Conservation (phyloP, 2,888 invertebrate species). For the Clusia tigrina region DNA sequence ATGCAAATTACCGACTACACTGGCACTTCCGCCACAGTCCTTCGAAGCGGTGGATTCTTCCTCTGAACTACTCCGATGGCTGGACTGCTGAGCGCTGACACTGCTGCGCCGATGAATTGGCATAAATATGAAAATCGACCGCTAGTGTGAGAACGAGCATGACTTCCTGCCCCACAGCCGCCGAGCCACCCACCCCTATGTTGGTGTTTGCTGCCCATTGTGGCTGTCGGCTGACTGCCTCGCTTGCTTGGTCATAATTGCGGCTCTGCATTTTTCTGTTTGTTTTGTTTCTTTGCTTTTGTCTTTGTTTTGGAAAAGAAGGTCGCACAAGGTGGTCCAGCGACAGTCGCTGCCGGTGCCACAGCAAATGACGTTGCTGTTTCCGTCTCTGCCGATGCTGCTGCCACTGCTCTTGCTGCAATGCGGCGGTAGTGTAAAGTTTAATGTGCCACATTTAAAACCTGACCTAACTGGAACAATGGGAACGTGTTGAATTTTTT, state of each 20-base stretch:
- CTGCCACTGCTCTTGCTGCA: constrained; percentile 28
- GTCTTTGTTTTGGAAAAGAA: constrained; percentile 42
- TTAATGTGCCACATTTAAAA: constrained; percentile 56
- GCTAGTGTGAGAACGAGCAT: background rate
- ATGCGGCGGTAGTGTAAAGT: constrained; percentile 20
- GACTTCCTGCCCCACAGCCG: too few relatives aligned
- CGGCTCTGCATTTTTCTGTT: background rate
- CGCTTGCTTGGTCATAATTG: background rate
- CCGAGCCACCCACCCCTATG: too few relatives aligned
- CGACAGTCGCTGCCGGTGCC: constrained; percentile 25
- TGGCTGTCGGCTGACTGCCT: background rate
- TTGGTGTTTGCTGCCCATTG: background rate
- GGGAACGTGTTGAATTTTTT: constrained; percentile 30
- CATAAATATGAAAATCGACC: background rate
- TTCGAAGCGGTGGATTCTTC: too few relatives aligned
- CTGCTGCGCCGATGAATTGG: background rate
- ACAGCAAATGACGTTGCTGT: too few relatives aligned
- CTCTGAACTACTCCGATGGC: too few relatives aligned
- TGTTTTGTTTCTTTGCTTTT: background rate
- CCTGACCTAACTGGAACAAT: constrained; percentile 43
- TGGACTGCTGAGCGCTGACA: too few relatives aligned
- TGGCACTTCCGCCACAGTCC: too few relatives aligned
- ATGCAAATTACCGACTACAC: too few relatives aligned
- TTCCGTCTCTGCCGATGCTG: constrained; percentile 25
- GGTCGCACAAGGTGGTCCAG: constrained; percentile 60